Evolutionary conservation across 2,113 vertebrate species (phyloP).

Genomic region (Rhinichthys klamathensis): DNA sequence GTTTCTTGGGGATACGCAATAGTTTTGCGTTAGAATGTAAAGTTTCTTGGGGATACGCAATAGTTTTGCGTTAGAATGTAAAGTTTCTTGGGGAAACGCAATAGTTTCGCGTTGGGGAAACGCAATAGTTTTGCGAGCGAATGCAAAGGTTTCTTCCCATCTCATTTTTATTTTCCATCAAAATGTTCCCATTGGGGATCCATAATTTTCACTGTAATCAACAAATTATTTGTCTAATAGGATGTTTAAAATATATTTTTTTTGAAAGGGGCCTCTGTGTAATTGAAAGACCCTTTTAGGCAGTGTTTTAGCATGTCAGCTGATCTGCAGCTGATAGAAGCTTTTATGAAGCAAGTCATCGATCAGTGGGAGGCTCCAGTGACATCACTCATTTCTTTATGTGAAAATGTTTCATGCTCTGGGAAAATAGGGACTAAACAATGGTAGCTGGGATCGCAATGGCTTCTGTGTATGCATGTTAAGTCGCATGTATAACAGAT

Average conservation of each 20-base stretch:
- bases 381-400: background rate
- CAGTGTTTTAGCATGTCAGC: background rate
- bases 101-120: too few species aligned
- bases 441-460: background rate
- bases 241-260: background rate
- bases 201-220: background rate
- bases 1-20: too few species aligned
- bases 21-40: background rate
- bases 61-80: background rate
- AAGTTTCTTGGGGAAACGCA: background rate
- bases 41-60: background rate
- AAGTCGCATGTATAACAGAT: background rate
- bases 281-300: background rate
- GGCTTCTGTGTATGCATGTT: background rate
- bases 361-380: conserved; percentile 1
- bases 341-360: background rate
- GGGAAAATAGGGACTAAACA: background rate
- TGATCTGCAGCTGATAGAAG: background rate
- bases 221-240: background rate
- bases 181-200: background rate
- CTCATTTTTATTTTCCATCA: background rate
- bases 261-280: background rate
- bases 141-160: background rate
- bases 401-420: background rate
- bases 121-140: background rate